A percentile compares a stretch with the other conserved stretches of the same genome.
Conservation (phyloP, 2,888 invertebrate genomes). For the Nudaria mundana region DNA sequence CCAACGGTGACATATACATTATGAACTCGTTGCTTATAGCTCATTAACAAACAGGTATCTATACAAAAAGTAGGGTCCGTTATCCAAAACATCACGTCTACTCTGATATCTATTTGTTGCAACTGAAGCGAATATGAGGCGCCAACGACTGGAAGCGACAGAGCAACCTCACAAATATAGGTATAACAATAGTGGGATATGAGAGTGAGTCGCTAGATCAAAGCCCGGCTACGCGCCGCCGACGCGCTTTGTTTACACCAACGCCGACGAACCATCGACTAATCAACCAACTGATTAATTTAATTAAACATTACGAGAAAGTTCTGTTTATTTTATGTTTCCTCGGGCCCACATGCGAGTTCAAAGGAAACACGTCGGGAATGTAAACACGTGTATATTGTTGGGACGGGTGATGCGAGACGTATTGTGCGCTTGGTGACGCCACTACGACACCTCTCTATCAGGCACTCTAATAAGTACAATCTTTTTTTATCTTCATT, state of each 20-base stretch:
- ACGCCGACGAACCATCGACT: conserved; percentile 74
- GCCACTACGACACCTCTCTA: conserved; percentile 25
- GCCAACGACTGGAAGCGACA: conserved; percentile 39
- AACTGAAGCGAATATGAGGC: conserved; percentile 27
- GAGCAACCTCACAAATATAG: conserved; percentile 47
- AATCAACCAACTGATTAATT: conserved; percentile 81
- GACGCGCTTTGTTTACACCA: conserved; percentile 70
- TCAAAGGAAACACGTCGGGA: conserved; percentile 74
- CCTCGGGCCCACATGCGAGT: conserved; percentile 79
- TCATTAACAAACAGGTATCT: no score
- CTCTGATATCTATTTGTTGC: no score
- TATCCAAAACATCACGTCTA: no score
- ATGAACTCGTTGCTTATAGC: no score
- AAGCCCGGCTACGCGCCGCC: conserved; percentile 58
- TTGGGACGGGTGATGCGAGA: conserved; percentile 47
- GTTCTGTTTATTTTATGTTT: conserved; percentile 79
- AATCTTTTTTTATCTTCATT: no score
- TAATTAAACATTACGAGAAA: conserved; percentile 82
- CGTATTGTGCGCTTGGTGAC: conserved; percentile 29
- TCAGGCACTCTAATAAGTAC: no score
- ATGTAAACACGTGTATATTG: conserved; percentile 70
- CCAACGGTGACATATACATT: no score
- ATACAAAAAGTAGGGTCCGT: no score
- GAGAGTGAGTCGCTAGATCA: conserved; percentile 64
- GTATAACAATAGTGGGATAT: conserved; percentile 62